Percentiles rank a stretch among this genome's conserved stretches.
Conservation (phyloP, 2,888 invertebrate genomes). For the Spilosoma lubricipeda region DNA sequence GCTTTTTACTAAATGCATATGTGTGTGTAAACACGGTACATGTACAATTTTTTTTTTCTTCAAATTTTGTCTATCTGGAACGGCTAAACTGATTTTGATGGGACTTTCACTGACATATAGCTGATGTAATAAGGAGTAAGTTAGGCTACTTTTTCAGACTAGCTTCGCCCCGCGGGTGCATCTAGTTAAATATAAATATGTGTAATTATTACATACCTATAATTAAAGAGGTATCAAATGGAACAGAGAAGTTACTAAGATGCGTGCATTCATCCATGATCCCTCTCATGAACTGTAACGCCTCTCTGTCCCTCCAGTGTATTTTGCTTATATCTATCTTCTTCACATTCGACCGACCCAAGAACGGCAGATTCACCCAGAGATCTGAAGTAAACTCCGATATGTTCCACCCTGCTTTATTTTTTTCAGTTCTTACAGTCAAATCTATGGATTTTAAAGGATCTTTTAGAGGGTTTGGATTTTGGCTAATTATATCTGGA, state of each 20-base stretch:
- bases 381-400: slow-evolving; percentile 74
- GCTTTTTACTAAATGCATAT: too few species aligned
- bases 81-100: too few species aligned
- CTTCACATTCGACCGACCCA: slow-evolving; percentile 60
- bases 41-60: too few species aligned
- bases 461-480: slow-evolving; percentile 12
- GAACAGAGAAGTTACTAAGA: slow-evolving; percentile 95
- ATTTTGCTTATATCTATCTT: slow-evolving; percentile 87
- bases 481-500: not conserved
- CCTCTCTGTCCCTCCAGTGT: slow-evolving; percentile 92
- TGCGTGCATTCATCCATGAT: slow-evolving; percentile 99
- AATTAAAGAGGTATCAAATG: slow-evolving; percentile 95
- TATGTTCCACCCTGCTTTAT: slow-evolving; percentile 72
- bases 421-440: slow-evolving; percentile 34
- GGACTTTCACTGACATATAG: too few species aligned
- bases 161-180: too few species aligned
- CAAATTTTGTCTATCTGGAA: too few species aligned
- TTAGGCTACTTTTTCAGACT: too few species aligned
- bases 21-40: too few species aligned
- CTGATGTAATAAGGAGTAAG: too few species aligned
- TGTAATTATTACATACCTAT: slow-evolving; percentile 83
- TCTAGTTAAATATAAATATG: not conserved
- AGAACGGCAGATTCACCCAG: slow-evolving; percentile 75
- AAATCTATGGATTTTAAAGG: slow-evolving; percentile 23
- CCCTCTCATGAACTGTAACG: slow-evolving; percentile 97